Evolutionary conservation across 2,888 invertebrate genomes (phyloP), one percentile per base, ranked within the genome.

Genomic region (Drosophila mercatorum): DNA sequence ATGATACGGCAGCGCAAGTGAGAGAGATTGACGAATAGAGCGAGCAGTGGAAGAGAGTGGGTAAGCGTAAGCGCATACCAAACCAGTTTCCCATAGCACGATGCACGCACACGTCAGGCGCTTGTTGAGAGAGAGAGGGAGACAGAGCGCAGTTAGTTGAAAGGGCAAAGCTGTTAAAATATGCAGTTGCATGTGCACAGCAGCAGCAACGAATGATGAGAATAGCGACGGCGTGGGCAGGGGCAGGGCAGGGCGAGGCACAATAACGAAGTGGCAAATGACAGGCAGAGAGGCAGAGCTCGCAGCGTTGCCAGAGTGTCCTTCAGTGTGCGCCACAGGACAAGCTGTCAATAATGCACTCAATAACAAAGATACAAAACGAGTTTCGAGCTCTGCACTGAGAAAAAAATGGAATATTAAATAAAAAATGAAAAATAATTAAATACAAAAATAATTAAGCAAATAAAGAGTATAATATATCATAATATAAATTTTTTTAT

Each of bases 101-200:
- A 65, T 72, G 68, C 82, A 81, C 65, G 62, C 82, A 68, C 75
- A 63, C 52, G 56, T 55, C 69, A 62, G 71, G 68, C 68, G 77
- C 73, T 67, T 62, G 76, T 69, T 62, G 68, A 66, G 38, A 12
- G 36, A 43, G 8, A 7, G 17, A 26, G 51, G 7, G 14, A 26
- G 57, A 34, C 14, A 14, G 3, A 44, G 43, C 17, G n/a, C 14
- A 6, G 40, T 17, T 26, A 47, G 49, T 44, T 44, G 43, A 56
- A 40, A 73, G 65, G 73, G 63, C 70, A 49, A 66, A 61, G 66
- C 73, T 88, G 81, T 60, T 88, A 76, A 84, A 88, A 84, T 84
- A 84, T 84, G 83, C 83, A 84, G 76, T 88, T 88, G 89, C 83
- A 84, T 84, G 83, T 76, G 76, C 86, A 59, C 63, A 67, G 68